phyloP scores from a whole-genome alignment of 2,797 vertebrate species.

The Melopsittacus undulatus region DNA sequence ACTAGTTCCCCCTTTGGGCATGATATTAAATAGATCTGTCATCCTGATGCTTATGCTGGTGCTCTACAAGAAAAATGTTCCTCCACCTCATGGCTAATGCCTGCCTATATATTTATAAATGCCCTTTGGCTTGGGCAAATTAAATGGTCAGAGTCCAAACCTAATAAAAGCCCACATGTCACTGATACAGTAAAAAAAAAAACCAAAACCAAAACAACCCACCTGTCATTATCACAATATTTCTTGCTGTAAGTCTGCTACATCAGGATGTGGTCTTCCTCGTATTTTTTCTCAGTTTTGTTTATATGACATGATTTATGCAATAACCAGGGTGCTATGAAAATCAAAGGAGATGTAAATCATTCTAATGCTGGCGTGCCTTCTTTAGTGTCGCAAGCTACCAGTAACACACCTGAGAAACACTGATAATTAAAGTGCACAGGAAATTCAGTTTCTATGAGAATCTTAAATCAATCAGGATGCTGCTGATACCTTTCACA shows the following conservation, averaged over 20 bases:
- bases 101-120: neutral
- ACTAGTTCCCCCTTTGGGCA: neutral
- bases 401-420: neutral
- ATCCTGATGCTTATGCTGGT: neutral
- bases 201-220: rapidly evolving
- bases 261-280: neutral
- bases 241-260: neutral
- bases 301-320: neutral
- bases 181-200: neutral
- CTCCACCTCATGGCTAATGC: neutral
- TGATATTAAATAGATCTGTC: neutral
- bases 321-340: neutral
- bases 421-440: neutral
- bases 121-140: neutral
- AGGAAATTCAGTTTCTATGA: neutral
- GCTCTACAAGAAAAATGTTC: neutral
- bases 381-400: neutral
- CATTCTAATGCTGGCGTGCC: neutral
- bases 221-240: neutral
- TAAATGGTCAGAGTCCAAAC: neutral
- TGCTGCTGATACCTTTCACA: neutral
- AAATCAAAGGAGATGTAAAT: neutral
- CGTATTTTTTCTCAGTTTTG: neutral
- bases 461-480: neutral
- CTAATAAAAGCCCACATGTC: neutral